Base-by-base conservation (phyloP, 2,888 invertebrate genomes). In the Argyra leucocephala region DNA sequence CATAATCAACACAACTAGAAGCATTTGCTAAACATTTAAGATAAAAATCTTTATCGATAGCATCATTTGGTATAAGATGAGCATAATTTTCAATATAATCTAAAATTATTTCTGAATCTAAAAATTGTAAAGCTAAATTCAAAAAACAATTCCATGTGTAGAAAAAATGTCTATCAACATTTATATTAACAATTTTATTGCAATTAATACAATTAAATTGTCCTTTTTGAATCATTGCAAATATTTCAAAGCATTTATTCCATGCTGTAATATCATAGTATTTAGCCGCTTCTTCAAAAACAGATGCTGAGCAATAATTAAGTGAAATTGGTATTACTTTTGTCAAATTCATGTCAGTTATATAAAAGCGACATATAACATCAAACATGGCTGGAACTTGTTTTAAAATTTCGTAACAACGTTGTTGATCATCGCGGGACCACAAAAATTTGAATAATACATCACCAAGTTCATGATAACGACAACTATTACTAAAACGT, bases 141-240 rank as follows among this genome's bases (percentile, higher is more conserved):
- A 79, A 73, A 65, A 79, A 79, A 64, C 76, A 76, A 67, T 77
- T 79, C 79, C 79, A 79, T n/a, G 76, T 78, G 68, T 78, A 79
- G 70, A 79, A 78, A 64, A 76, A 78, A 67, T 77, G 76, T 0
- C 77, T 72, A 18, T 75, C 74, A 15, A 78, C 71, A 68, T 76
- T 76, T 12, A 76, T 74, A 1, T 69, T 70, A 9, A 76, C 76
- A 18, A 74, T 70, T 66, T 73, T 72, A 66, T 78, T 78, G 62
- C 79, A 79, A 63, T 79, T 79, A 12, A 78, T 73, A 66, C 78
- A 79, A n/a, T 71, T 72, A 22, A 78, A 67, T 1, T 75, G 74
- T 1, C 78, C 78, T 9, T 75, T 75, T 61, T 78, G 78, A n/a
- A 79, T 68, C 12, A 76, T 75, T 1, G 75, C 76, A 67, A 80